phyloP scores from a whole-genome alignment of 2,113 vertebrate genomes.

The Ancistrus triradiatus region DNA sequence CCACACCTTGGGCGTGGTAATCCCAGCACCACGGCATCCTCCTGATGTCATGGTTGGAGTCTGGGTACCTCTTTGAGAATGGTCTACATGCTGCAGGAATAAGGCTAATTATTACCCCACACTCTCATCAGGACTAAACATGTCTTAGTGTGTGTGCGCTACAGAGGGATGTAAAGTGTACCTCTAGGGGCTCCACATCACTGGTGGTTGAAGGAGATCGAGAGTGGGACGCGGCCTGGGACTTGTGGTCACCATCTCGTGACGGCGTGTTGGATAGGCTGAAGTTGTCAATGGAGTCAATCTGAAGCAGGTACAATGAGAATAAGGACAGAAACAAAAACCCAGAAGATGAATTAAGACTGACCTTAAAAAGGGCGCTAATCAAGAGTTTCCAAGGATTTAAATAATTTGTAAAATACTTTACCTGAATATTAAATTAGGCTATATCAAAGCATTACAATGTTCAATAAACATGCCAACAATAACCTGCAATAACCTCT shows the following conservation, averaged over 20 bases:
- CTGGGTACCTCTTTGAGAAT: slow-evolving; percentile 76
- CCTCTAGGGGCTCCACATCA: slow-evolving; percentile 86
- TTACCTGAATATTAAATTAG: too few species aligned
- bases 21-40: slow-evolving; percentile 77
- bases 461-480: too few species aligned
- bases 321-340: neutral
- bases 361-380: neutral
- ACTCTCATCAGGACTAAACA: neutral
- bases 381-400: slow-evolving; percentile 6
- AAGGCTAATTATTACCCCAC: slow-evolving; percentile 56
- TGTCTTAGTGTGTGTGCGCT: neutral
- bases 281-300: slow-evolving; percentile 85
- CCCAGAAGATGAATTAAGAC: neutral
- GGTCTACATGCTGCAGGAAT: slow-evolving; percentile 58
- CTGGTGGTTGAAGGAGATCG: slow-evolving; percentile 86
- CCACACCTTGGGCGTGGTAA: slow-evolving; percentile 79
- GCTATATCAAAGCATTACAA: too few species aligned
- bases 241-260: slow-evolving; percentile 79
- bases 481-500: too few species aligned
- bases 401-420: too few species aligned
- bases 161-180: slow-evolving; percentile 43
- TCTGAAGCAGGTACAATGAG: slow-evolving; percentile 63
- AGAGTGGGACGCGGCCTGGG: slow-evolving; percentile 79
- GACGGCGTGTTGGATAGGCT: slow-evolving; percentile 84
- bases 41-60: slow-evolving; percentile 83